Evolutionary conservation across 2,888 invertebrate species (phyloP), one percentile per base, ranked within the genome.

Genomic region (Amphipyra tragopoginis): DNA sequence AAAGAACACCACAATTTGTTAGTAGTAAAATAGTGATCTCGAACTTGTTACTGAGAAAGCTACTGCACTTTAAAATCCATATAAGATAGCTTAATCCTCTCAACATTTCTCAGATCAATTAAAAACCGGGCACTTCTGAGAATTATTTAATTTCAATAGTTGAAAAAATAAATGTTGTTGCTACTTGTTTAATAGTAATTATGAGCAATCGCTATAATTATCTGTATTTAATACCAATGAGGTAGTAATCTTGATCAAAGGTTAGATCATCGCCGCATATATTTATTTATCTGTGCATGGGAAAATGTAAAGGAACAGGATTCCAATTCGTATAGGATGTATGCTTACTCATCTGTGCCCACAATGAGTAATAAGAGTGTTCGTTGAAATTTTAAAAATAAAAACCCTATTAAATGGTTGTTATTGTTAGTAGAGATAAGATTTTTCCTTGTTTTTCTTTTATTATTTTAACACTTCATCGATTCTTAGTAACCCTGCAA

Each of bases 151-250:
- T 56, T 67, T 68, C 13, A 56, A 47, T 61, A 33, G 15, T 57
- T 47, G 44, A 75, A 75, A 72, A 62, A 68, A 63, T 43, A 42
- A 60, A 60, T 52, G 45, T 45, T 58, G 34, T 62, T 43, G 69
- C 77, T 72, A 72, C 70, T 76, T 75, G 68, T 78, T 78, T 68
- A 78, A 75, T 60, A 60, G 74, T 79, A 73, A 79, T 82, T 81
- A 83, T 79, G 76, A 83, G 80, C 82, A 87, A 84, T 79, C 77
- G 77, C 79, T 87, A 81, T 85, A 87, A 88, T 86, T 85, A 84
- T 84, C 67, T 75, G 65, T 85, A 82, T 82, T 79, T 84, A 81
- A 82, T 85, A 84, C 78, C 78, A 84, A 83, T 82, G 82, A 85
- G 84, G 69, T 81, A 67, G 74, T 85, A 83, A 83, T 84, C 82